Percentiles rank a stretch among this genome's conserved stretches.
Conservation (phyloP, 1,140 invertebrate genomes). For the Ceratina japonica region DNA sequence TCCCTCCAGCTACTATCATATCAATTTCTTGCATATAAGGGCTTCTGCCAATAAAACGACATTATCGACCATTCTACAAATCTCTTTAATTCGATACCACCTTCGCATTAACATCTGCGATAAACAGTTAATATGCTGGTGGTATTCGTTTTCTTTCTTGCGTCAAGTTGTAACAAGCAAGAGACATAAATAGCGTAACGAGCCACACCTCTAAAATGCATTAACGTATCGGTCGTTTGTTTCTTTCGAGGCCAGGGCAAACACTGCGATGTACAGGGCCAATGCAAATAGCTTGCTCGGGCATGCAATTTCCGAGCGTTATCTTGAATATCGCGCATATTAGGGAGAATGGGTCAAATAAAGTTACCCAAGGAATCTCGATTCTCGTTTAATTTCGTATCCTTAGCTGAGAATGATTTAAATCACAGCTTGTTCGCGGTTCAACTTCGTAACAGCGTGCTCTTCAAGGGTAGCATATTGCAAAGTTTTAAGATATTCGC, state of each 20-base stretch:
- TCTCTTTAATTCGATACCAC: no score
- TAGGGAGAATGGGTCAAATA: constrained; percentile 12
- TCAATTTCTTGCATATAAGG: no score
- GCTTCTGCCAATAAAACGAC: no score
- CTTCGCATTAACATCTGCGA: no score
- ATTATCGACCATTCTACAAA: no score
- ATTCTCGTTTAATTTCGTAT: background rate
- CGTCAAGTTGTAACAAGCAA: background rate
- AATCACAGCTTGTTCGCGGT: background rate
- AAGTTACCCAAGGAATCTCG: background rate
- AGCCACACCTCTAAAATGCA: constrained; percentile 19
- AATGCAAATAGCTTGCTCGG: background rate
- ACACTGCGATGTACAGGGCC: background rate
- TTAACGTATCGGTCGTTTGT: constrained; percentile 32
- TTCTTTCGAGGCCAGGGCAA: background rate
- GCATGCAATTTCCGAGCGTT: constrained; percentile 12
- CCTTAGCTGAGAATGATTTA: constrained; percentile 10
- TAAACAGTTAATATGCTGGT: no score
- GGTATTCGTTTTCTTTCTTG: background rate
- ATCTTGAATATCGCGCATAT: constrained; percentile 2
- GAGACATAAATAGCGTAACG: constrained; percentile 2
- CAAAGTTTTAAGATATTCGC: background rate
- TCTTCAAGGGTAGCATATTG: background rate
- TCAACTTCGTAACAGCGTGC: background rate
- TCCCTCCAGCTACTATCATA: no score